These are phyloP conservation scores for Cheilosia vernalis DNA, from an alignment of 2,888 invertebrate genomes.

Conservation along the genomic window DNA sequence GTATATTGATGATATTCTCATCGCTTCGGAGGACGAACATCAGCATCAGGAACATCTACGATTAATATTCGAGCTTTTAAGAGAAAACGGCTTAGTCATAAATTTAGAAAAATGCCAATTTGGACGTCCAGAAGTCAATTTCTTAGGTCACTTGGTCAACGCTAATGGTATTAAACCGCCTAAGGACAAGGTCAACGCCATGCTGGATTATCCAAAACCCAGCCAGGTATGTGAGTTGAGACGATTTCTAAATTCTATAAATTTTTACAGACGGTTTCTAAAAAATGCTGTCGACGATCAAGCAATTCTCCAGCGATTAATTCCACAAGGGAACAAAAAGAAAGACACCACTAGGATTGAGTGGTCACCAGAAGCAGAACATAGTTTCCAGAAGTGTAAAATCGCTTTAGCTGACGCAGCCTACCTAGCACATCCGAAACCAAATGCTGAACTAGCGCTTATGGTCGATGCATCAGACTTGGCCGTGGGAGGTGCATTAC, in stretches of 20 bases:
- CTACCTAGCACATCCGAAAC: not conserved
- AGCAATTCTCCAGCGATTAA: not conserved
- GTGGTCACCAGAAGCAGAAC: not conserved
- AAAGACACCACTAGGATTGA: not conserved
- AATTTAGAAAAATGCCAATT: conserved; percentile 1
- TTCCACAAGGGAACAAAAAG: not conserved
- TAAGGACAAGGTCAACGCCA: too few species aligned
- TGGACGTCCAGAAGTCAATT: not conserved
- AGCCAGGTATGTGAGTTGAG: too few species aligned
- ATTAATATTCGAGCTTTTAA: not conserved
- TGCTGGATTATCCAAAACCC: too few species aligned
- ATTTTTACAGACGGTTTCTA: not conserved
- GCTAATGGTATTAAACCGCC: too few species aligned
- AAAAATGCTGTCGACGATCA: conserved; percentile 3
- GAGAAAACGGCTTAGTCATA: not conserved
- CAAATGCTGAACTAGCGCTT: not conserved
- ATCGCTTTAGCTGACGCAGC: not conserved
- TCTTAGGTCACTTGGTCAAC: too few species aligned
- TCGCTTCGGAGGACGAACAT: not conserved
- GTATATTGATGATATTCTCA: conserved; percentile 76
- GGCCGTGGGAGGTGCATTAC: not conserved
- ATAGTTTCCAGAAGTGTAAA: too few species aligned
- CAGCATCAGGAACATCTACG: not conserved
- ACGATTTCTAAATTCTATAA: not conserved
- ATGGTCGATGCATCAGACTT: not conserved